Percentiles rank a stretch among this genome's conserved stretches.
phyloP scores from a whole-genome alignment of 64 coral and sea anemone species.

The Dendronephthya gigantea region DNA sequence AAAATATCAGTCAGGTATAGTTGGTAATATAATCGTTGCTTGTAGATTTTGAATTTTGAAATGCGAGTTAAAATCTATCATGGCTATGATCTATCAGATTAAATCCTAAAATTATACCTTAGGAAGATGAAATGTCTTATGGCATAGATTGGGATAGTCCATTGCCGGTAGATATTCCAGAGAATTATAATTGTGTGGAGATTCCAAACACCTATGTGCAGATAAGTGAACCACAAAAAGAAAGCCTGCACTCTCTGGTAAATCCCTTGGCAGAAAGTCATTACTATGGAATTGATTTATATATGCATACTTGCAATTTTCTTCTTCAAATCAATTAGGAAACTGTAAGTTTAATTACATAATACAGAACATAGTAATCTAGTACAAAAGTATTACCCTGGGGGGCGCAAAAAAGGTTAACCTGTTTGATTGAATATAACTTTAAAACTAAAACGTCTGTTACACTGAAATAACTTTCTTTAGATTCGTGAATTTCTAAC shows the following conservation, averaged over 20 bases:
- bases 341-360: neutral
- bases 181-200: neutral
- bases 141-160: neutral
- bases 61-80: too few species aligned
- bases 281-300: constrained; percentile 5
- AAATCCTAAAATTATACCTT: neutral
- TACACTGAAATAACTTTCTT: too few species aligned
- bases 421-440: too few species aligned
- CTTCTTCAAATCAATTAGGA: neutral
- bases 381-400: too few species aligned
- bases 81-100: too few species aligned
- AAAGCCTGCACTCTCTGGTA: neutral
- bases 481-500: too few species aligned
- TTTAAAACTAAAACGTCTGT: too few species aligned
- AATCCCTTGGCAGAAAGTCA: constrained; percentile 4
- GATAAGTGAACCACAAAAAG: neutral
- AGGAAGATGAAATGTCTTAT: neutral
- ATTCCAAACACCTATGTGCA: neutral
- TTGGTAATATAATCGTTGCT: neutral
- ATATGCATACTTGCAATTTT: neutral
- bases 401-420: too few species aligned
- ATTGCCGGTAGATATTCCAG: neutral
- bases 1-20: neutral
- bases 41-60: too few species aligned
- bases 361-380: too few species aligned